phyloP scores from a whole-genome alignment of 2,888 invertebrate species.

The Lithophane socia region DNA sequence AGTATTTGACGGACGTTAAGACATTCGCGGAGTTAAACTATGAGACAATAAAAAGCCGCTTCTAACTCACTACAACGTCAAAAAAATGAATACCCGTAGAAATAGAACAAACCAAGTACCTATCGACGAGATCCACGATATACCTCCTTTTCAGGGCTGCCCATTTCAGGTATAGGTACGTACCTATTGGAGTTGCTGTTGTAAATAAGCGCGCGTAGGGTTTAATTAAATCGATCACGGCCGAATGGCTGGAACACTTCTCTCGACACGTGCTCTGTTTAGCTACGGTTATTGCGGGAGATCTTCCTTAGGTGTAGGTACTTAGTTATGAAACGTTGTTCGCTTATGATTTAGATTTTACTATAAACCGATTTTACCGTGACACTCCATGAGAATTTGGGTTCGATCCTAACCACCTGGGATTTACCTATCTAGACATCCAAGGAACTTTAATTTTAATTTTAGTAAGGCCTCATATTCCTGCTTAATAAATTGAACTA shows the following conservation, averaged over 20 bases:
- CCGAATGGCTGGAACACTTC: conserved; percentile 45
- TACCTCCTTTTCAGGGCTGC: neutral
- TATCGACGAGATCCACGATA: neutral
- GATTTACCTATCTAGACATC: neutral
- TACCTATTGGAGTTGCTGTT: conserved; percentile 1
- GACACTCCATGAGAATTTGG: neutral
- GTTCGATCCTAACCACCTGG: neutral
- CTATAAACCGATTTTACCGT: neutral
- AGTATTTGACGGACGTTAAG: conserved; percentile 65
- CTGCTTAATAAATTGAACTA: neutral
- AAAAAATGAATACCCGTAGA: neutral
- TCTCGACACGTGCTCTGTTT: conserved; percentile 45
- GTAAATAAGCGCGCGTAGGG: conserved; percentile 29
- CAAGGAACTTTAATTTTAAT: neutral
- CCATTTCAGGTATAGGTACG: neutral
- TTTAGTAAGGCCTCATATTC: neutral
- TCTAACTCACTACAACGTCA: neutral
- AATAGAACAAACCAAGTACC: neutral
- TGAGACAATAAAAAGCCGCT: neutral
- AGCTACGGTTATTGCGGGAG: conserved; percentile 23
- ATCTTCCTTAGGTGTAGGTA: conserved; percentile 11
- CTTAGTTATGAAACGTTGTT: conserved; percentile 16
- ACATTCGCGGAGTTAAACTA: conserved; percentile 20
- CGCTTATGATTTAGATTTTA: neutral
- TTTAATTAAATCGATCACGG: conserved; percentile 38